These are phyloP conservation scores for Aporophyla nigra DNA, from an alignment of 2,888 invertebrate genomes.

Conservation along the genomic window DNA sequence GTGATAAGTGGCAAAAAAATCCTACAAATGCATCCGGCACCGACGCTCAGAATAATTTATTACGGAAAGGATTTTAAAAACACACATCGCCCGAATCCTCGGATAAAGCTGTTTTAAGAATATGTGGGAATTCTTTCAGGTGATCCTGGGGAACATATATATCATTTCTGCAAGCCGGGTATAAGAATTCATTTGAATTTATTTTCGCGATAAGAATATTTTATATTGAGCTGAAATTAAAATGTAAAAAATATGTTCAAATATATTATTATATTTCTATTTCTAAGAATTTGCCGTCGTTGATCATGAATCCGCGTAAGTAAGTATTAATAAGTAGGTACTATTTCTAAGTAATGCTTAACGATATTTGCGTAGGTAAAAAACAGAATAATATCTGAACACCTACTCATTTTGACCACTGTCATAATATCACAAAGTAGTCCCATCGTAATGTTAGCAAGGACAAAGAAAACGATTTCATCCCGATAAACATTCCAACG, in stretches of 20 bases:
- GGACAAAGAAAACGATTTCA: conserved; percentile 60
- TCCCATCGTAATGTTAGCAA: conserved; percentile 4
- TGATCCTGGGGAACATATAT: conserved; percentile 78
- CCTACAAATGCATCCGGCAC: conserved; percentile 80
- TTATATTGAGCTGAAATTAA: conserved; percentile 18
- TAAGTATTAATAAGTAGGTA: background rate
- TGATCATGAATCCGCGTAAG: too few species aligned
- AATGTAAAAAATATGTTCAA: conserved; percentile 5
- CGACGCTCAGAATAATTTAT: conserved; percentile 87
- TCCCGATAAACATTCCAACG: conserved; percentile 63
- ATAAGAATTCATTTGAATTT: conserved; percentile 60
- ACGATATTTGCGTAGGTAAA: background rate
- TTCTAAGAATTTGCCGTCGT: background rate
- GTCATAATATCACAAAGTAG: background rate
- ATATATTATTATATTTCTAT: background rate
- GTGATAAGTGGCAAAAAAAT: conserved; percentile 75
- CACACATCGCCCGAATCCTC: conserved; percentile 83
- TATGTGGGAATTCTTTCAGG: conserved; percentile 87
- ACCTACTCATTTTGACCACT: background rate
- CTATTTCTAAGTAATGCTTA: background rate
- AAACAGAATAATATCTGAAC: background rate
- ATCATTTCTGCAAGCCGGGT: conserved; percentile 66
- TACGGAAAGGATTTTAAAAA: conserved; percentile 88
- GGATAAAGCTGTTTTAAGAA: conserved; percentile 87
- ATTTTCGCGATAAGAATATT: conserved; percentile 41